Evolutionary conservation across 2,113 vertebrate genomes (phyloP).

Genomic region (Silurus glanis): DNA sequence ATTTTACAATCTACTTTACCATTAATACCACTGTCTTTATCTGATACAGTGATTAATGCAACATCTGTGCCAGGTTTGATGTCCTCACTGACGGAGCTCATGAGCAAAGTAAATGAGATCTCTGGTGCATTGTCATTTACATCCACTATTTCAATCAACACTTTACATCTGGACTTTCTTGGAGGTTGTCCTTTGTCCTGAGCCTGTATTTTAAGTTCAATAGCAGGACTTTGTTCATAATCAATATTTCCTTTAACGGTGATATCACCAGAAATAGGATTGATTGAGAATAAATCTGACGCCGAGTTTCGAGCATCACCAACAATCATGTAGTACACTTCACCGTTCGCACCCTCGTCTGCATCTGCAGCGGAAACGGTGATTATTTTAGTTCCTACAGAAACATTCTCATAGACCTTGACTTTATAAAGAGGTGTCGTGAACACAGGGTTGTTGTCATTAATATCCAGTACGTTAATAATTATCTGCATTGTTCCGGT

Average conservation of each 20-base stretch:
- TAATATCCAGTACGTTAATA: conserved; percentile 55
- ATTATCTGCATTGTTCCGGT: conserved; percentile 42
- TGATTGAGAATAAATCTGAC: conserved; percentile 63
- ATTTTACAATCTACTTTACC: conserved; percentile 70
- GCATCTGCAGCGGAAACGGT: conserved; percentile 41
- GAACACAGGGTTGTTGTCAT: conserved; percentile 59
- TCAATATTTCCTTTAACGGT: conserved; percentile 63
- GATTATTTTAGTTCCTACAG: conserved; percentile 18
- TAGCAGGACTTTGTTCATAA: conserved; percentile 62
- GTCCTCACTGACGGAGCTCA: conserved; percentile 70
- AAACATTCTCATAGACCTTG: conserved; percentile 37
- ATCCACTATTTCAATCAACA: conserved; percentile 77
- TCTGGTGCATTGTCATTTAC: conserved; percentile 80
- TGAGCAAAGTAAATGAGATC: conserved; percentile 69
- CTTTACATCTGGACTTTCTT: conserved; percentile 59
- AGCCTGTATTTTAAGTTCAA: conserved; percentile 54
- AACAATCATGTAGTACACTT: conserved; percentile 60
- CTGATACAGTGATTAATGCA: conserved; percentile 73
- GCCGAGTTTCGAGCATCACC: conserved; percentile 42
- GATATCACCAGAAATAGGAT: conserved; percentile 70
- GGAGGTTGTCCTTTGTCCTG: conserved; percentile 48
- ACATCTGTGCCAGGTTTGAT: conserved; percentile 71
- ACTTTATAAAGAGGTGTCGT: conserved; percentile 50
- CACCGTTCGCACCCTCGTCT: conserved; percentile 61
- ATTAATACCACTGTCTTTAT: conserved; percentile 75